Evolutionary conservation across 1,140 invertebrate genomes (phyloP).

Genomic region (Episyrphus balteatus): DNA sequence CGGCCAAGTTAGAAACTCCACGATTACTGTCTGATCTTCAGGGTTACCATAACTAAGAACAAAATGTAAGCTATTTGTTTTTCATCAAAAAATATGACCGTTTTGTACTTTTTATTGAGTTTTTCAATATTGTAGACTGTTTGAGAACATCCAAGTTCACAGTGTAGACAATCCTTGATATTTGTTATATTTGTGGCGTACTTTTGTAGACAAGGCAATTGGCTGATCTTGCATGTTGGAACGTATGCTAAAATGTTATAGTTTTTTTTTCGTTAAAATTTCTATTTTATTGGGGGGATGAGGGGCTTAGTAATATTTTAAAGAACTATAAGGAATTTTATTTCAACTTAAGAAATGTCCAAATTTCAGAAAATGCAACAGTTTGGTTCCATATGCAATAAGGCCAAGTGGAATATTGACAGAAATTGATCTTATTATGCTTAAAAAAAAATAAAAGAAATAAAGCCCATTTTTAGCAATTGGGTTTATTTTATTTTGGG

Average conservation of each 20-base stretch:
- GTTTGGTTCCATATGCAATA: no score
- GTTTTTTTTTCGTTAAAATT: no score
- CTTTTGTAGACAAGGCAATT: slow-evolving; percentile 46
- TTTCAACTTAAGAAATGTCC: no score
- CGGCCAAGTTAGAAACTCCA: slow-evolving; percentile 57
- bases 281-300: no score
- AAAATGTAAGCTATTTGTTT: background rate
- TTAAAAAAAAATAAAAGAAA: no score
- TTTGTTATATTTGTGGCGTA: slow-evolving; percentile 44
- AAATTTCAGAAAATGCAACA: no score
- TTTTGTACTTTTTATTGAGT: slow-evolving; percentile 46
- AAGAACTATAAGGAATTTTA: no score
- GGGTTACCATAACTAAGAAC: slow-evolving; percentile 15
- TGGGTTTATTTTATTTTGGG: no score
- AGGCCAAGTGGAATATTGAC: no score
- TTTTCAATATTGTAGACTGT: slow-evolving; percentile 64
- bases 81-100: background rate
- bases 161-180: slow-evolving; percentile 46
- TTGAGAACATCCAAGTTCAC: slow-evolving; percentile 56
- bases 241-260: slow-evolving; percentile 38
- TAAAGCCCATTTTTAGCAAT: no score
- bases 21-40: slow-evolving; percentile 21
- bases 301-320: no score
- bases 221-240: slow-evolving; percentile 43
- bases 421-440: no score